Evolutionary conservation across 2,888 invertebrate species (phyloP), one percentile per base, ranked within the genome.

Genomic region (Tuberolachnus salignus): DNA sequence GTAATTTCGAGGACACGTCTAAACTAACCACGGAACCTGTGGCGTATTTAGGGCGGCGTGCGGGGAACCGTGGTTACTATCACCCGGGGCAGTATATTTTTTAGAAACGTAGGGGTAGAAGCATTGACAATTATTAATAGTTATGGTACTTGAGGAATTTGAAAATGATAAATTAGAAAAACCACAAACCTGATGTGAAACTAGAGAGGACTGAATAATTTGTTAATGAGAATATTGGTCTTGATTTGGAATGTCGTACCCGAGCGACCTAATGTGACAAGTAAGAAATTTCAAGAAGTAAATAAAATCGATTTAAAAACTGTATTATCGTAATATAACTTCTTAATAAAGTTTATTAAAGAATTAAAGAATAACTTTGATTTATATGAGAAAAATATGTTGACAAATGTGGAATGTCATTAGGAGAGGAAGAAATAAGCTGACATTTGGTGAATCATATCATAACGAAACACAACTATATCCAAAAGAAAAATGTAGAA

Each of bases 231-330:
- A 42, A 34, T 63, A 49, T 23, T 67, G 49, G 67, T 67, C 3
- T 49, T 49, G 2, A 49, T 67, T 67, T 46, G 51, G 67, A 67
- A 26, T 21, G 44, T 44, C 44, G 44, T 64, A 51, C 26, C 51
- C 26, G 67, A 67, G 3, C 51, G 51, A 51, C 51, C 51, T 67
- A 67, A 67, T 67, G 51, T 51, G n/a, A 67, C 51, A 1, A 67
- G 51, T 67, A 67, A 51, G 23, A 49, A 67, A 67, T 51, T 67
- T 51, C 67, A 67, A 51, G 51, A 67, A 51, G 67, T 67, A 67
- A 51, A n/a, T n/a, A n/a, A 51, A 67, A 67, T 67, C 26, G 67
- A 67, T 67, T 51, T 67, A 8, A 67, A 51, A 67, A 51, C 67
- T 51, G 49, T 49, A n/a, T 67, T 67, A 67, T 51, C 26, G n/a